A percentile compares a stretch with the other conserved stretches of the same genome.
Evolutionary conservation across 2,888 invertebrate species (phyloP).

Genomic region (Euphydryas editha): DNA sequence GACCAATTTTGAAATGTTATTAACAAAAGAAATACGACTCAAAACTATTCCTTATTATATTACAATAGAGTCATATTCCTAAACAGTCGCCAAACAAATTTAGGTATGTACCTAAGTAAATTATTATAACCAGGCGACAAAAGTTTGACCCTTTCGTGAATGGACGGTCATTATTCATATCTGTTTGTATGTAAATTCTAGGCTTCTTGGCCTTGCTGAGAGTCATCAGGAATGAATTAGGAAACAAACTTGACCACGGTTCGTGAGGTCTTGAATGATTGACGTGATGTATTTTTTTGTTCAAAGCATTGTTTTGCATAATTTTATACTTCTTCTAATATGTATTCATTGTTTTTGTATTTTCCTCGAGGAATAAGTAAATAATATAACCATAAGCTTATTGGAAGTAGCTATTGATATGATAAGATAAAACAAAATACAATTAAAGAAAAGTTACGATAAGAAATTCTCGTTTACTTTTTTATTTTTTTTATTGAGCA

Average conservation of each 20-base stretch:
- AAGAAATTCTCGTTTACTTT: too few species aligned
- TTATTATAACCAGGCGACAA: slow-evolving; percentile 56
- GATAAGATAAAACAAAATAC: too few species aligned
- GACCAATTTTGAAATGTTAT: slow-evolving; percentile 8
- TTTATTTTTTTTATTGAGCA: too few species aligned
- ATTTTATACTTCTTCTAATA: slow-evolving; percentile 8
- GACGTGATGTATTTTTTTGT: slow-evolving; percentile 57
- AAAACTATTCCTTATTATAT: slow-evolving; percentile 28
- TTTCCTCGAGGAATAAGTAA: too few species aligned
- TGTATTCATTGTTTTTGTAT: background rate
- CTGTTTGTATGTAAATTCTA: slow-evolving; percentile 75
- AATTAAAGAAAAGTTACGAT: too few species aligned
- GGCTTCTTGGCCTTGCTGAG: slow-evolving; percentile 57
- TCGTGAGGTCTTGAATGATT: slow-evolving; percentile 64
- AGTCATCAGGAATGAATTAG: slow-evolving; percentile 74
- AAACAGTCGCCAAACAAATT: slow-evolving; percentile 18
- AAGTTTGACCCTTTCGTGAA: slow-evolving; percentile 61
- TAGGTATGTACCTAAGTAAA: slow-evolving; percentile 18
- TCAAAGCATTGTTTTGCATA: slow-evolving; percentile 52
- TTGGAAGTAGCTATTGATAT: too few species aligned
- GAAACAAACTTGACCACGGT: slow-evolving; percentile 77
- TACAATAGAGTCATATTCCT: slow-evolving; percentile 15
- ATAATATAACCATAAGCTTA: too few species aligned
- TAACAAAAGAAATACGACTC: background rate
- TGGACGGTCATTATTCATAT: slow-evolving; percentile 70